Evolutionary conservation across 2,888 invertebrate genomes (phyloP), one percentile per base, ranked within the genome.

Genomic region (Microdon myrmicae): DNA sequence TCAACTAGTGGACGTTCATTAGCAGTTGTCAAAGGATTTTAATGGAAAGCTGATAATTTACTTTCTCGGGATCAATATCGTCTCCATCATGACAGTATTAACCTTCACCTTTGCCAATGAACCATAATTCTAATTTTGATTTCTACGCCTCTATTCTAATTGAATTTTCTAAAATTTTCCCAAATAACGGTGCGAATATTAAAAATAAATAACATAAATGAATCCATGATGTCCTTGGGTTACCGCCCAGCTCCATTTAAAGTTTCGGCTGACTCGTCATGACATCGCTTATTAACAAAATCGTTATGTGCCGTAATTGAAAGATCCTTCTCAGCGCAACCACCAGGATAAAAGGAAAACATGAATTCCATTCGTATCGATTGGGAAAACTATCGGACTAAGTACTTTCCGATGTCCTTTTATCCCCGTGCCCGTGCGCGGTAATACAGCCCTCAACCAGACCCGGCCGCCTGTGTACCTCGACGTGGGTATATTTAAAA

Each of bases 321-420:
- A 56, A 56, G 56, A 64, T 56, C 51, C 32, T 45, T 51, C 58
- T 45, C 31, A 28, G 41, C 35, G 14, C 7, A 14, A 29, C 34
- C 35, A 28, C 5, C 7, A 41, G 17, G 7, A 14, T 6, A 17
- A 4, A 32, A 14, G 12, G 12, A 8, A 12, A 34, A 7, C 8
- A 16, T 35, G 19, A 23, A 28, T 35, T 13, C 37, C 26, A 16
- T 35, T 47, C 32, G 41, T 35, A 58, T 64, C 47, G 64, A 64
- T 64, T 58, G 41, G 53, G 43, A 53, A 41, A 41, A 29, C 41
- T 43, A 10, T 23, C 29, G 53, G n/a, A n/a, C 47, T 64, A 58
- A 64, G 64, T 64, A 58, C 45, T 53, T 64, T 64, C 51, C 45
- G 58, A 53, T 58, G 64, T 58, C 64, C 51, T 58, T 37, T 41